Percentiles rank a stretch among this genome's conserved stretches.
Conservation (phyloP, 2,113 vertebrate species). For the Bagarius yarrelli region DNA sequence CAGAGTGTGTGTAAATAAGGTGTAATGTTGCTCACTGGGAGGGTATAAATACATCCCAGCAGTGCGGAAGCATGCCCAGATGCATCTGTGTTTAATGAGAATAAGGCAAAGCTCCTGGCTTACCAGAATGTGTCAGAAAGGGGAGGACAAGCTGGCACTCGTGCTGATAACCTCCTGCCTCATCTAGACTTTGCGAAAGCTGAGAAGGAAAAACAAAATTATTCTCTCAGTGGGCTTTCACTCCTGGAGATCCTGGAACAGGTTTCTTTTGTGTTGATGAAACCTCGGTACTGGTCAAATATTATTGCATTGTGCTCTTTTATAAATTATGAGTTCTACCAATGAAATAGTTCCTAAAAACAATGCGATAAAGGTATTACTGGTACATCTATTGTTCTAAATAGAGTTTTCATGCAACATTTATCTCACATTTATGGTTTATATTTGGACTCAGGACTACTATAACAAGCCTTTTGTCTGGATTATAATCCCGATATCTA, state of each 20-base stretch:
- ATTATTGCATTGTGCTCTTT: not conserved
- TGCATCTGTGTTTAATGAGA: constrained; percentile 41
- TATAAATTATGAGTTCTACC: not conserved
- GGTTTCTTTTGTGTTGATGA: not conserved
- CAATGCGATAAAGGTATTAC: not conserved
- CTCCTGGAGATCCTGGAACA: constrained; percentile 3
- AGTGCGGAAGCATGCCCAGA: constrained; percentile 30
- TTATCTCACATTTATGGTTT: not conserved
- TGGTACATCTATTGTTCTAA: not conserved
- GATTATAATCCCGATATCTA: not conserved
- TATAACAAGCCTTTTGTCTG: not conserved
- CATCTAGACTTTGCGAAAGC: not conserved
- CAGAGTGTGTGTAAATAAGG: constrained; percentile 17
- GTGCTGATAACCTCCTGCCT: constrained; percentile 36
- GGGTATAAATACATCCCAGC: constrained; percentile 25
- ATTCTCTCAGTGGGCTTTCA: constrained; percentile 24
- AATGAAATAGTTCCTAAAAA: not conserved
- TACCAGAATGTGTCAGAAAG: constrained; percentile 23
- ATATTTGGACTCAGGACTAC: not conserved
- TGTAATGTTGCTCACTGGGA: constrained; percentile 9
- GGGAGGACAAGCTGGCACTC: constrained; percentile 30
- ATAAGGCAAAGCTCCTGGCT: constrained; percentile 35
- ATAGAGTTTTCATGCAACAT: not conserved
- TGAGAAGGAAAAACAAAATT: constrained; percentile 20
- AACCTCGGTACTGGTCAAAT: not conserved